Evolutionary conservation across 2,888 invertebrate species (phyloP).

Genomic region (Tuberolachnus salignus): DNA sequence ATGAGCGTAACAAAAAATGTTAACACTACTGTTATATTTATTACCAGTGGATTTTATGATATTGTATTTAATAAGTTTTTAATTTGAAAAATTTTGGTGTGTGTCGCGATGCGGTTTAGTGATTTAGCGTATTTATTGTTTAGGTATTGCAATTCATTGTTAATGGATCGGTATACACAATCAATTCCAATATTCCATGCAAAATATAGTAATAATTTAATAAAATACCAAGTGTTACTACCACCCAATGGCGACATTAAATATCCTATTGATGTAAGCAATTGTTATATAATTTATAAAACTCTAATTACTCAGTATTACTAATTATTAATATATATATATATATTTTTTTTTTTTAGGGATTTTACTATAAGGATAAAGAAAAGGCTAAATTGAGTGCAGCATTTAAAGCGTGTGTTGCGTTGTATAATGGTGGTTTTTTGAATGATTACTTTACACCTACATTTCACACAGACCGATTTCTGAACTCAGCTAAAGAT

Average conservation of each 20-base stretch:
- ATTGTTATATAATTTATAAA: neutral
- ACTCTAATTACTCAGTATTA: no score
- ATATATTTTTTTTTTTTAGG: conserved; percentile 1
- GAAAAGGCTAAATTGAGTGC: conserved; percentile 80
- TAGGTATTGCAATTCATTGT: conserved; percentile 78
- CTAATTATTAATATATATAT: conserved; percentile 2
- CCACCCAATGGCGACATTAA: conserved; percentile 82
- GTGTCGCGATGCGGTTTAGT: no score
- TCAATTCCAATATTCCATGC: conserved; percentile 68
- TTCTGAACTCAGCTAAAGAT: conserved; percentile 63
- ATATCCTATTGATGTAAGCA: conserved; percentile 70
- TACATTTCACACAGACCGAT: conserved; percentile 58
- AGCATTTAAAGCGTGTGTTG: conserved; percentile 76
- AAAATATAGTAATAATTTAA: conserved; percentile 60
- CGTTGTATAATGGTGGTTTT: conserved; percentile 74
- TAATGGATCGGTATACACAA: conserved; percentile 74
- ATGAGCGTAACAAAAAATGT: no score
- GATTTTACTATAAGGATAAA: conserved; percentile 59
- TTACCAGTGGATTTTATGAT: no score
- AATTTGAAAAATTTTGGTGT: no score
- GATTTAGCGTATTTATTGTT: no score
- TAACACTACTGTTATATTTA: no score
- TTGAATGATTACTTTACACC: conserved; percentile 77
- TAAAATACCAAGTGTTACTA: conserved; percentile 69
- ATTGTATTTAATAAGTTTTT: no score